Conservation (phyloP, 2,888 invertebrate genomes). For the Podotricha telesiphe region DNA sequence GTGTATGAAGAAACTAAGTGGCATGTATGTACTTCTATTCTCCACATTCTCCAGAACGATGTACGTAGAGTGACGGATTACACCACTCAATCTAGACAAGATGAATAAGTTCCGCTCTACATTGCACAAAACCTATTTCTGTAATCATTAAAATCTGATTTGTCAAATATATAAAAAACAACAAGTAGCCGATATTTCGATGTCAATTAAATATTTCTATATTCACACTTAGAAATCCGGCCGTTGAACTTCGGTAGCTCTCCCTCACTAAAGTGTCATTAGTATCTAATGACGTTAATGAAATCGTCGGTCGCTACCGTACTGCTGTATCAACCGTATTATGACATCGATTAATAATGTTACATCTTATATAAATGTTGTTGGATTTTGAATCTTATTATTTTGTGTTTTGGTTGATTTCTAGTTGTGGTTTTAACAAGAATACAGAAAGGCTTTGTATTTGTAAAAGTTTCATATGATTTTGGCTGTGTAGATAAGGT, state of each 20-base stretch:
- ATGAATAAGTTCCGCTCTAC: too few species aligned
- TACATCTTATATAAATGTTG: neutral
- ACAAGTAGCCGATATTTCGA: slow-evolving; percentile 8
- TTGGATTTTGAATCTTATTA: slow-evolving; percentile 2
- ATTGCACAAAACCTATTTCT: too few species aligned
- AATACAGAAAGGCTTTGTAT: slow-evolving; percentile 4
- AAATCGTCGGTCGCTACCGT: slow-evolving; percentile 72
- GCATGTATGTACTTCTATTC: too few species aligned
- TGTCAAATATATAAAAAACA: neutral
- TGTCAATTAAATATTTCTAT: slow-evolving; percentile 2
- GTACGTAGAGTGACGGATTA: too few species aligned
- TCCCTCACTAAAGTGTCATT: slow-evolving; percentile 65
- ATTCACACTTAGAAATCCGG: slow-evolving; percentile 21
- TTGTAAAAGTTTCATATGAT: slow-evolving; percentile 11
- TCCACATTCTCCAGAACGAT: too few species aligned
- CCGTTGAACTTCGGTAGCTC: slow-evolving; percentile 21
- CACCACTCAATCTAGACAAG: too few species aligned
- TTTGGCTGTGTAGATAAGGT: neutral
- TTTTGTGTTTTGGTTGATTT: neutral
- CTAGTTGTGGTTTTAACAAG: neutral
- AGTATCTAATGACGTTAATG: slow-evolving; percentile 74
- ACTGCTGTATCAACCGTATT: slow-evolving; percentile 57
- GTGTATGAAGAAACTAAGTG: too few species aligned
- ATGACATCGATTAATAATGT: slow-evolving; percentile 58
- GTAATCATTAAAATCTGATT: neutral